These are phyloP conservation scores for Syrista parreyssii DNA, from an alignment of 2,888 invertebrate species.

Conservation along the genomic window DNA sequence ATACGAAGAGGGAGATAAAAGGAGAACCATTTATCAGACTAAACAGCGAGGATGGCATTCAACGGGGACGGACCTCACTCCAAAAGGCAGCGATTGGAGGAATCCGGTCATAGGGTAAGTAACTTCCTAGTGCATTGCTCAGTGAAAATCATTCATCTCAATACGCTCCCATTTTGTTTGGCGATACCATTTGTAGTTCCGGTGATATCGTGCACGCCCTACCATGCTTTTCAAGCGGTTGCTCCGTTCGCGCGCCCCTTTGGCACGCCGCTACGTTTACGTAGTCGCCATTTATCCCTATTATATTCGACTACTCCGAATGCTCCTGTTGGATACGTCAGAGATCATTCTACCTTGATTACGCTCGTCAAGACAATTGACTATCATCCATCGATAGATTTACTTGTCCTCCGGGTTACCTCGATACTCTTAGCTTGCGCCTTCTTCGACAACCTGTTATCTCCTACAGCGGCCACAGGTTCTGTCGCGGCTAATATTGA, in stretches of 20 bases:
- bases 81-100: conserved; percentile 65
- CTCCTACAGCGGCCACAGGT: conserved; percentile 28
- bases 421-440: neutral
- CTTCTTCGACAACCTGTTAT: conserved; percentile 52
- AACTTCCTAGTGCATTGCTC: neutral
- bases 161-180: neutral
- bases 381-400: neutral
- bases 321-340: neutral
- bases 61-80: conserved; percentile 67
- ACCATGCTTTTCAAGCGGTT: neutral
- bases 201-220: neutral
- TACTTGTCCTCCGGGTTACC: neutral
- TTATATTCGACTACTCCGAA: neutral
- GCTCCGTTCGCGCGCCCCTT: conserved; percentile 3
- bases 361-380: neutral
- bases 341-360: neutral
- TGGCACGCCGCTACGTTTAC: conserved; percentile 11
- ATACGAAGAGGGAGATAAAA: neutral
- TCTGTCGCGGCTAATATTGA: conserved; percentile 41
- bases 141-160: neutral
- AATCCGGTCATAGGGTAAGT: conserved; percentile 63
- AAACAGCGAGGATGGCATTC: conserved; percentile 63
- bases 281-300: conserved; percentile 50
- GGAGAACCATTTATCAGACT: conserved; percentile 5
- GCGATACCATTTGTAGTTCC: neutral